These are phyloP conservation scores for Rotaria socialis DNA, from an alignment of 2,888 invertebrate genomes.

Conservation along the genomic window DNA sequence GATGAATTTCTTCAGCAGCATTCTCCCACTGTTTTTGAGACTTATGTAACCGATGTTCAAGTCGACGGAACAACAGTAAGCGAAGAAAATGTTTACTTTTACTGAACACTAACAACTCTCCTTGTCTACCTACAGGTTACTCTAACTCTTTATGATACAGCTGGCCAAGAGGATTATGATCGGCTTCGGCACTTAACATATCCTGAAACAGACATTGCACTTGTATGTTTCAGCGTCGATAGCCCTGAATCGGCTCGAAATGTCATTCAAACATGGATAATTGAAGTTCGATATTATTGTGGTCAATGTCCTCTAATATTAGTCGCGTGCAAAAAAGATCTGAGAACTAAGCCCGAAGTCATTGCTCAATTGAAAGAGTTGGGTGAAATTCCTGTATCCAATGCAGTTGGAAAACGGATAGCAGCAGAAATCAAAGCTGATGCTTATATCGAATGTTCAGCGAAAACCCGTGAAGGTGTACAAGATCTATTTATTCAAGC, in stretches of 20 bases:
- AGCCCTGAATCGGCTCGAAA: not conserved
- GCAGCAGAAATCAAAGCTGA: slow-evolving; percentile 38
- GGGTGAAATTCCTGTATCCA: not conserved
- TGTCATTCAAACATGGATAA: not conserved
- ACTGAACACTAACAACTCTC: not conserved
- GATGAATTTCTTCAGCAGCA: slow-evolving; percentile 18
- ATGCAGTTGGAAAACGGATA: slow-evolving; percentile 19
- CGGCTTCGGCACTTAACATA: not conserved
- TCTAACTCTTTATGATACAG: not conserved
- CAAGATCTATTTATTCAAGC: slow-evolving; percentile 81
- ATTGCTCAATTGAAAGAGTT: not conserved
- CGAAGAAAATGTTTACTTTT: no score
- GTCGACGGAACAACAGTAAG: slow-evolving; percentile 32
- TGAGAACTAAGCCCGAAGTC: not conserved
- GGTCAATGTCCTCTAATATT: not conserved
- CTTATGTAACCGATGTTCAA: slow-evolving; percentile 37
- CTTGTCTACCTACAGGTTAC: not conserved
- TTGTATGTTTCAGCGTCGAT: not conserved
- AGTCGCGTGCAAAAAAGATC: slow-evolving; percentile 40
- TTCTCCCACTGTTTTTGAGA: slow-evolving; percentile 35
- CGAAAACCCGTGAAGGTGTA: slow-evolving; percentile 97
- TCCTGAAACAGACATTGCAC: not conserved
- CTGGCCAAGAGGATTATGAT: slow-evolving; percentile 13
- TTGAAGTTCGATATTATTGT: not conserved
- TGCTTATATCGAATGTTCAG: slow-evolving; percentile 92